These are phyloP conservation scores for Drosophila pallidifrons DNA, from an alignment of 1,140 invertebrate genomes.

Conservation along the genomic window DNA sequence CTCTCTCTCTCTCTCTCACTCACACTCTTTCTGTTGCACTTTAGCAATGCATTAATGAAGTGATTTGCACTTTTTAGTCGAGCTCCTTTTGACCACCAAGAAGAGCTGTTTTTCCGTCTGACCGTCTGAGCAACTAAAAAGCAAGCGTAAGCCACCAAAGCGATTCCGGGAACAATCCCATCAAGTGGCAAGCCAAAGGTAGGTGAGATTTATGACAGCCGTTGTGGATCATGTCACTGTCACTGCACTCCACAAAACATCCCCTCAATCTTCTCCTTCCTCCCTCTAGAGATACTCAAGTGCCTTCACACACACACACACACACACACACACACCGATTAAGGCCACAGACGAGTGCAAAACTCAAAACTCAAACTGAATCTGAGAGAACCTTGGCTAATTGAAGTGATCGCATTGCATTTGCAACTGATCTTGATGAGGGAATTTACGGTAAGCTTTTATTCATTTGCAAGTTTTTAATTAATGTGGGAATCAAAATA, in stretches of 20 bases:
- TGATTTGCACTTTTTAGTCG: conserved; percentile 74
- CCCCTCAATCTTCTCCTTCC: too few relatives aligned
- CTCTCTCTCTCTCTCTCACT: too few relatives aligned
- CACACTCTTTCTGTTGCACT: neutral
- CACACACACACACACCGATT: neutral
- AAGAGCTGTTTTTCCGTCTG: neutral
- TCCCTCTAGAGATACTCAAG: neutral
- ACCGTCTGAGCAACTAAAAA: conserved; percentile 15
- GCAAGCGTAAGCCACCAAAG: conserved; percentile 17
- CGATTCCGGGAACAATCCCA: conserved; percentile 70
- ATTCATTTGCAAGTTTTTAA: conserved; percentile 2
- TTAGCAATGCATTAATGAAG: conserved; percentile 71
- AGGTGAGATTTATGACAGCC: conserved; percentile 79
- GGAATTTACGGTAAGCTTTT: conserved; percentile 9
- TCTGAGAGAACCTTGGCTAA: conserved; percentile 49
- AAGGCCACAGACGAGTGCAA: neutral
- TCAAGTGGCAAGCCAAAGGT: conserved; percentile 50
- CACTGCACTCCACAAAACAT: conserved; percentile 12
- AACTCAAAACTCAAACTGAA: neutral
- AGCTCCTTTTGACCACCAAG: conserved; percentile 71
- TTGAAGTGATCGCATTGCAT: conserved; percentile 48
- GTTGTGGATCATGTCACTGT: conserved; percentile 72
- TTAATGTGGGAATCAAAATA: neutral
- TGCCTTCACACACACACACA: neutral
- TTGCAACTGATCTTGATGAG: conserved; percentile 46